These are phyloP conservation scores for Poecilus cupreus DNA, from an alignment of 2,888 invertebrate species.

Conservation along the genomic window DNA sequence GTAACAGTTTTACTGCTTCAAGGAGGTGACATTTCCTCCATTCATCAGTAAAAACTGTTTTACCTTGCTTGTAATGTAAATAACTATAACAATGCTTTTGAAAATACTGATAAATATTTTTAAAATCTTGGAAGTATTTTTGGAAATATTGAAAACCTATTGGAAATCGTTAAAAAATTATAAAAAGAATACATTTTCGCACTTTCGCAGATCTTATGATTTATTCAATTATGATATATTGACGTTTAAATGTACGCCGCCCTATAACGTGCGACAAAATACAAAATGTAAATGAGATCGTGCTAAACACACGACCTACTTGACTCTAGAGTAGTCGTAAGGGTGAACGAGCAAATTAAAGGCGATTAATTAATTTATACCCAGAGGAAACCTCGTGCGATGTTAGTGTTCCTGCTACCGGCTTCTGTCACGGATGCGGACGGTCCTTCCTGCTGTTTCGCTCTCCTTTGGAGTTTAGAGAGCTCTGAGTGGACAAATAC, in stretches of 20 bases:
- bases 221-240: background rate
- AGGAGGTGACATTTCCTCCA: too few relatives aligned
- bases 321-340: background rate
- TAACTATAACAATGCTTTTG: too few relatives aligned
- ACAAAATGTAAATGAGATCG: background rate
- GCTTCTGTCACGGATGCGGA: too few relatives aligned
- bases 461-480: background rate
- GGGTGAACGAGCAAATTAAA: conserved; percentile 39
- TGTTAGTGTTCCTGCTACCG: background rate
- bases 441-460: conserved; percentile 1
- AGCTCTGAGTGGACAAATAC: conserved; percentile 6
- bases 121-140: too few relatives aligned
- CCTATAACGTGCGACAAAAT: background rate
- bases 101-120: too few relatives aligned
- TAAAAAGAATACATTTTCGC: background rate
- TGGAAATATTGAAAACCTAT: too few relatives aligned
- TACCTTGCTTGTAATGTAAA: too few relatives aligned
- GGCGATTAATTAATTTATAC: conserved; percentile 46
- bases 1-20: too few relatives aligned
- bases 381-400: conserved; percentile 6
- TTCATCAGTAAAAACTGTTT: too few relatives aligned
- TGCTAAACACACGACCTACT: too few relatives aligned
- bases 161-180: too few relatives aligned
- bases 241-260: background rate
- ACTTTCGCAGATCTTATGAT: background rate